phyloP scores from a whole-genome alignment of 2,113 vertebrate genomes.

The human region GRCh38 chr4:121629501-121630000 shows the following conservation, averaged over 20 bases:
- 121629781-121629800: neutral
- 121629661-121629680: neutral
- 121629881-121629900: neutral
- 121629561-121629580: neutral
- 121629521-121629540: neutral
- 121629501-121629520: neutral
- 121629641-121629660: neutral
- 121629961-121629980: neutral
- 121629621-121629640: neutral
- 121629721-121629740: neutral
- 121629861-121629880: neutral
- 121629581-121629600: neutral
- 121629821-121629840: neutral
- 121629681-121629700: neutral
- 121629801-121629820: neutral
- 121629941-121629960: neutral
- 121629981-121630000: neutral
- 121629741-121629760: neutral
- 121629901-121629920: neutral
- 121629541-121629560: neutral
- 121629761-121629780: neutral
- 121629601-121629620: neutral
- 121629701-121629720: neutral
- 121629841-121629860: neutral
- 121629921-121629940: neutral